Percentiles rank a stretch among this genome's conserved stretches.
Conservation (phyloP, 1,140 invertebrate genomes). For the Calliphora vicina region DNA sequence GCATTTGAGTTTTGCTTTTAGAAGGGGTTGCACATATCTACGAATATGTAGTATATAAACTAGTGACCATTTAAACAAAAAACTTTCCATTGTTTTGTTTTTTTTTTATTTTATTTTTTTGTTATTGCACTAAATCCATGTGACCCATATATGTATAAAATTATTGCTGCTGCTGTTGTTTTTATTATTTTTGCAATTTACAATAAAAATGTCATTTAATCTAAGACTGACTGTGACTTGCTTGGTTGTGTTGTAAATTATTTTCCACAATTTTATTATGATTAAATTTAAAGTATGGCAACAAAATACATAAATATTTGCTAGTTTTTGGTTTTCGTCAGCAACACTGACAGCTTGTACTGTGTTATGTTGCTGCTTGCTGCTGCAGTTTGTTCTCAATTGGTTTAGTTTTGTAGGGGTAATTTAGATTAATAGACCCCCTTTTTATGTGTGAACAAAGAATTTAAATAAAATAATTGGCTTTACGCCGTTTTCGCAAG, state of each 20-base stretch:
- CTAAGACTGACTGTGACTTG: not conserved
- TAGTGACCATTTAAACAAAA: too few species aligned
- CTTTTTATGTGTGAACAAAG: too few species aligned
- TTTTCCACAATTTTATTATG: not conserved
- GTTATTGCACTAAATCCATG: not conserved
- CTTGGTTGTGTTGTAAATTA: not conserved
- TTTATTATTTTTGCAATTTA: not conserved
- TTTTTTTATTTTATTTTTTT: not conserved
- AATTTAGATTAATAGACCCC: not conserved
- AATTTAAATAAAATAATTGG: too few species aligned
- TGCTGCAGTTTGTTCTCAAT: not conserved
- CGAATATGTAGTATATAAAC: too few species aligned
- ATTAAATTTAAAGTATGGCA: not conserved
- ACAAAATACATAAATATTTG: too few species aligned
- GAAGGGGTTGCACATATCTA: not conserved
- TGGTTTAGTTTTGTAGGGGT: not conserved
- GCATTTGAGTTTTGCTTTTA: not conserved
- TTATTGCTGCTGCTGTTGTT: not conserved
- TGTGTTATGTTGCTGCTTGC: too few species aligned
- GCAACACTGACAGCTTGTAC: too few species aligned
- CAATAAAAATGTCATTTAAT: not conserved
- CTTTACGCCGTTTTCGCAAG: too few species aligned
- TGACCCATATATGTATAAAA: not conserved
- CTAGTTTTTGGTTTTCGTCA: too few species aligned
- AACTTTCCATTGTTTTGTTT: too few species aligned